Evolutionary conservation across 2,888 invertebrate species (phyloP).

Genomic region (Scaptomyza parva): DNA sequence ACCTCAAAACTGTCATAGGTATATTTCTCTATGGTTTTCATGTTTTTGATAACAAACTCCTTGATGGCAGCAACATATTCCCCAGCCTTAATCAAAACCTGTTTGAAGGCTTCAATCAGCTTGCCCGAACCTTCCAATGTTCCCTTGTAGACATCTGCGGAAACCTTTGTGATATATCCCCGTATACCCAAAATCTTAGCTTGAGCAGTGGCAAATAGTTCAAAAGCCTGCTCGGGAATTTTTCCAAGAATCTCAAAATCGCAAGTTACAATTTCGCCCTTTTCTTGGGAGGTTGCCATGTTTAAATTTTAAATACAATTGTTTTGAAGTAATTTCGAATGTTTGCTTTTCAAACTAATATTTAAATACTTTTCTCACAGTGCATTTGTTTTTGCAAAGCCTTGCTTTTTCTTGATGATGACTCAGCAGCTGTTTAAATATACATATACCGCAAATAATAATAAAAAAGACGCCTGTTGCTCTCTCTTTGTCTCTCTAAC

Average conservation of each 20-base stretch:
- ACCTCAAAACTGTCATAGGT: slow-evolving; percentile 5
- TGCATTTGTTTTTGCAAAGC: slow-evolving; percentile 16
- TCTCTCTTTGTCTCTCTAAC: slow-evolving; percentile 35
- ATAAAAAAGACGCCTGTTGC: slow-evolving; percentile 38
- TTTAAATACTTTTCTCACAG: slow-evolving; percentile 15
- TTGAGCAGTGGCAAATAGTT: slow-evolving; percentile 1
- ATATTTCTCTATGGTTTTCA: background rate
- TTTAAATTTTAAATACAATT: background rate
- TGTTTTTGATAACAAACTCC: slow-evolving; percentile 4
- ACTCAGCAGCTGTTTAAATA: slow-evolving; percentile 39
- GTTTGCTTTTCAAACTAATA: background rate
- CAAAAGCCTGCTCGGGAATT: background rate
- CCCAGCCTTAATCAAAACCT: background rate
- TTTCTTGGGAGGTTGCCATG: background rate
- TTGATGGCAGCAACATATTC: slow-evolving; percentile 5
- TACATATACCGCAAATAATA: background rate
- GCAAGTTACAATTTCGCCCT: background rate
- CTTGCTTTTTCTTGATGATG: slow-evolving; percentile 27
- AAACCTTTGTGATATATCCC: background rate
- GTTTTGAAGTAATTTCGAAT: background rate
- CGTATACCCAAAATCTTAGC: slow-evolving; percentile 2
- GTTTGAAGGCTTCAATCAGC: slow-evolving; percentile 1
- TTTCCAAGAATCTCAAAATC: background rate
- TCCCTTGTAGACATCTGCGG: slow-evolving; percentile 5
- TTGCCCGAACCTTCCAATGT: slow-evolving; percentile 5